Evolutionary conservation across 1,140 invertebrate species (phyloP).

Genomic region (Hycleus phaleratus): DNA sequence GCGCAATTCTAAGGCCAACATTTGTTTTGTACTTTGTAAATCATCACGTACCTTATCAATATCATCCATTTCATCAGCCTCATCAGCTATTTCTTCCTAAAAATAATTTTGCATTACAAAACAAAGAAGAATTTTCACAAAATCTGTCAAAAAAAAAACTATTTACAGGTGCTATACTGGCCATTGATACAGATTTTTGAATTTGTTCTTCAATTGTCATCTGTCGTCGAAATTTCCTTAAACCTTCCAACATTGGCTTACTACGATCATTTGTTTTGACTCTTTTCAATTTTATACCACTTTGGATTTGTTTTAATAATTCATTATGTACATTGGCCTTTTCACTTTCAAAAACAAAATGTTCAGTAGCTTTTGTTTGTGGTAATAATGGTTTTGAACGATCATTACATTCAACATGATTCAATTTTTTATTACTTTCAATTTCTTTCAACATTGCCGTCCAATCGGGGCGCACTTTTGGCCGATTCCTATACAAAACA

Average conservation of each 20-base stretch:
- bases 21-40: conserved; percentile 83
- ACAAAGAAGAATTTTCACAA: not conserved
- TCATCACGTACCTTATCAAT: conserved; percentile 86
- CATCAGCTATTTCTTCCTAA: conserved; percentile 45
- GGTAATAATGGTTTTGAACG: conserved; percentile 54
- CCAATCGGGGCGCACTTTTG: conserved; percentile 78
- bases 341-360: conserved; percentile 86
- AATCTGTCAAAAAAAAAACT: not conserved
- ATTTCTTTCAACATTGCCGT: conserved; percentile 84
- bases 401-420: conserved; percentile 77
- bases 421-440: conserved; percentile 66
- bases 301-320: conserved; percentile 73
- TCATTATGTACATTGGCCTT: conserved; percentile 75
- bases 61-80: conserved; percentile 77
- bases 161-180: conserved; percentile 40
- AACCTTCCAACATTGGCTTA: conserved; percentile 71
- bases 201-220: conserved; percentile 83
- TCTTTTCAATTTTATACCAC: conserved; percentile 67
- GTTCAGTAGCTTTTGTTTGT: conserved; percentile 51
- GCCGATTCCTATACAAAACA: conserved; percentile 48
- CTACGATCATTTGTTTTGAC: conserved; percentile 79
- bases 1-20: conserved; percentile 75
- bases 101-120: conserved; percentile 1
- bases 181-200: conserved; percentile 66
- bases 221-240: conserved; percentile 78